Evolutionary conservation across 2,888 invertebrate species (phyloP), one percentile per base, ranked within the genome.

Genomic region (Mamestra brassicae): DNA sequence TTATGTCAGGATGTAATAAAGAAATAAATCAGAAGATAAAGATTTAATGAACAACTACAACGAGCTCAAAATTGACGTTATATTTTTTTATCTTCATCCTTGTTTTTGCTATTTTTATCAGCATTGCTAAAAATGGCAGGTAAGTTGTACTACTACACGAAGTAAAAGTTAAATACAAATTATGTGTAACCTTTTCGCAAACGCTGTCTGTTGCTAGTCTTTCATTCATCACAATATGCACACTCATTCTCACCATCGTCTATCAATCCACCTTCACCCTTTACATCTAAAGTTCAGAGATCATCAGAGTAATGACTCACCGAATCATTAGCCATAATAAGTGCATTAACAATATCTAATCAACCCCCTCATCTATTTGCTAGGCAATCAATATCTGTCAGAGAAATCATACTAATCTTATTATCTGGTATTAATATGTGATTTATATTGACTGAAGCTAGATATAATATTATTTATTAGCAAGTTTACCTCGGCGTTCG

Each of bases 391-490:
- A 92, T 93, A 92, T 91, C 90, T 93, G 92, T 93, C 93, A 90
- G 71, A 84, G 79, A 88, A 91, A 91, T 91, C 89, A 83, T 87
- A 87, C 83, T 91, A 90, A 91, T 90, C 92, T 86, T 88, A 90
- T 93, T 91, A 93, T 92, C 89, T 78, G 85, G 87, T 81, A 91
- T 93, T 93, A 92, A 90, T 91, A 90, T 91, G 91, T 93, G 93
- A 94, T 94, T 94, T 93, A 92, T 92, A 90, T 90, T 88, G 87
- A 89, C 90, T 90, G 84, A 74, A 58, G 83, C 80, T 85, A 88
- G 84, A 91, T 90, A 89, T 88, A 77, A 15, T 52, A 90, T 90
- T 88, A 89, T 85, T 89, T 90, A 87, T 85, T 88, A 79, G 82
- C 81, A 78, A 82, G 83, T 88, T 88, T 84, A 85, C 83, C 81